phyloP scores from a whole-genome alignment of 2,797 vertebrate species.

The Fringilla coelebs region DNA sequence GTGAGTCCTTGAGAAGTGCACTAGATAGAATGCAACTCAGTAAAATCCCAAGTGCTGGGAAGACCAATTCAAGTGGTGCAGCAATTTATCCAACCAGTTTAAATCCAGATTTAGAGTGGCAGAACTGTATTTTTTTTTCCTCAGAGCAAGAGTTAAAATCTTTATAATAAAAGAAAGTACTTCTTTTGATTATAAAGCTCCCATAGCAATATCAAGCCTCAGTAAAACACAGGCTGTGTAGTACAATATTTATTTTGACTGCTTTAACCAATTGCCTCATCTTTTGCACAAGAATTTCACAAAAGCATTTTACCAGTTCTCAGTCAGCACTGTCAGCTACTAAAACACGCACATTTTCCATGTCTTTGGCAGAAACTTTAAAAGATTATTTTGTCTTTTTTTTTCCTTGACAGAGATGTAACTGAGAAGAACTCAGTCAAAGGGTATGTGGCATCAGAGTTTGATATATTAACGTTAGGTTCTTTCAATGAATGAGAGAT shows the following conservation, averaged over 20 bases:
- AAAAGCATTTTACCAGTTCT: not conserved
- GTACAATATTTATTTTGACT: not conserved
- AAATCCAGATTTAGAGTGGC: not conserved
- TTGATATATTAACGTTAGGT: not conserved
- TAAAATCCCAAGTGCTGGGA: not conserved
- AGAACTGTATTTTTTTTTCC: not conserved
- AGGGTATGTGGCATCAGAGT: constrained; percentile 76
- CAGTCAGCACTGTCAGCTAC: not conserved
- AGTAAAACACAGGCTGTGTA: not conserved
- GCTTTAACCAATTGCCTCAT: not conserved
- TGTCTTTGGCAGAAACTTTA: not conserved
- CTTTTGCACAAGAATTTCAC: not conserved
- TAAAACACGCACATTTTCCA: not conserved
- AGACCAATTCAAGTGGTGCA: not conserved
- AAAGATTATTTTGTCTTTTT: not conserved
- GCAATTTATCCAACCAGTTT: not conserved
- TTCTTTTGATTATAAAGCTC: not conserved
- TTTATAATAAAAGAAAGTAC: not conserved
- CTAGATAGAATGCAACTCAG: not conserved
- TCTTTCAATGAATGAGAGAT: not conserved
- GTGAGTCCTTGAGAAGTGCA: not conserved
- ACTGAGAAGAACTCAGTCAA: constrained; percentile 84
- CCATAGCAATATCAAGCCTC: not conserved
- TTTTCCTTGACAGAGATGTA: constrained; percentile 80
- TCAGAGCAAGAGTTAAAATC: not conserved